Evolutionary conservation across 2,888 invertebrate genomes (phyloP), one percentile per base, ranked within the genome.

Genomic region (Oligia strigilis): DNA sequence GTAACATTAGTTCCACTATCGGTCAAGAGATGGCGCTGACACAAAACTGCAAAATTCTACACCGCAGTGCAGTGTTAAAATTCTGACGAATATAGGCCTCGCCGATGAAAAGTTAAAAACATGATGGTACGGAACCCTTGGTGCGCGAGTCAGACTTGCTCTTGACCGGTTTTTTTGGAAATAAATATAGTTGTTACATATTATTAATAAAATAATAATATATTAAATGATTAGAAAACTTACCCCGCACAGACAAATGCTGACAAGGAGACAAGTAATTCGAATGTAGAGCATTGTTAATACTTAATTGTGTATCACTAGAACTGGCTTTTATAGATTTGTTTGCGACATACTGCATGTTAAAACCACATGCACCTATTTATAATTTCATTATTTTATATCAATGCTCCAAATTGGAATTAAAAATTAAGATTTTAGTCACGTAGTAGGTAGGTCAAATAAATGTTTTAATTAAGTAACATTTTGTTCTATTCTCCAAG

Each of bases 231-330:
- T 13, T 6, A 64, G 0, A n/a, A 46, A 70, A 88, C 93, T 93
- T 86, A 94, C 93, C 92, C 87, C 89, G 80, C 86, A 87, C 62
- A 92, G 66, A 72, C 86, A 81, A 78, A 87, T 84, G 78, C 84
- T 77, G 29, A 89, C 55, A 60, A 92, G 75, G 52, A 91, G 78
- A 84, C 86, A 84, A 75, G 66, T 55, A 43, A 83, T 75, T 43
- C 67, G 66, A 83, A 79, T 72, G 80, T 52, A 78, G 49, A 75
- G 19, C 89, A 89, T 89, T 72, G 77, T 88, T 77, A 29, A 71
- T n/a, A 76, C 23, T 65, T 58, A 77, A 73, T 74, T n/a, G 11
- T 29, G 65, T 73, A 29, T 46, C 74, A 80, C 46, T 29, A 29
- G 29, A 29, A 29, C 29, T 29, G 29, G 73, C 72, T 81, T 85